Percentiles rank a stretch among this genome's conserved stretches.
phyloP scores from a whole-genome alignment of 2,888 invertebrate genomes.

The Ophioninae sp. region DNA sequence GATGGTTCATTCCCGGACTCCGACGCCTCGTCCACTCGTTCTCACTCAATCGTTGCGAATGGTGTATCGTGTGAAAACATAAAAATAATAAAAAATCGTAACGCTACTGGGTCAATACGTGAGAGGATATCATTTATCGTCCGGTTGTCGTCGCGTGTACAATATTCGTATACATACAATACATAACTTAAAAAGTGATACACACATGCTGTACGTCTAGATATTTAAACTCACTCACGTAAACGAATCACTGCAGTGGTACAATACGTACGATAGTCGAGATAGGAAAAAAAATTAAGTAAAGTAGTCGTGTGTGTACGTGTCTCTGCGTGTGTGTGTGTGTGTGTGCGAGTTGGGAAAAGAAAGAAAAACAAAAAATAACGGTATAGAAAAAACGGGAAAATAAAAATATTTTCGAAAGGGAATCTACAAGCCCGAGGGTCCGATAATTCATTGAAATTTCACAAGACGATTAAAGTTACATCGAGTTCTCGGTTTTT shows the following conservation, averaged over 20 bases:
- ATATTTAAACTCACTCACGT: constrained; percentile 60
- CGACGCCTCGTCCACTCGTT: neutral
- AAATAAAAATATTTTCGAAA: constrained; percentile 42
- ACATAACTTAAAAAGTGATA: constrained; percentile 55
- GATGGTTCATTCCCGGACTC: neutral
- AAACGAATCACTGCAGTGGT: constrained; percentile 56
- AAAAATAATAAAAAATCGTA: neutral
- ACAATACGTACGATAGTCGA: constrained; percentile 62
- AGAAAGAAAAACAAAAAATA: constrained; percentile 56
- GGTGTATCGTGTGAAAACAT: neutral
- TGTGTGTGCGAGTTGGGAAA: constrained; percentile 59
- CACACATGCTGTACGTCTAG: constrained; percentile 62
- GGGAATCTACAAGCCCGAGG: constrained; percentile 13
- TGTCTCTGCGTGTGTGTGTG: too few relatives aligned
- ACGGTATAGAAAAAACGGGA: constrained; percentile 37
- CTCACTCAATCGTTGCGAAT: neutral
- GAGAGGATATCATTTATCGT: neutral
- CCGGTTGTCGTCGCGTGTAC: constrained; percentile 37
- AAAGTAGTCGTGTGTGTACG: constrained; percentile 30
- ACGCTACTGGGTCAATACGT: neutral
- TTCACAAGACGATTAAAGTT: neutral
- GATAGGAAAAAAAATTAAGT: constrained; percentile 47
- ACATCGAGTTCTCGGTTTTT: constrained; percentile 3
- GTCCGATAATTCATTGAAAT: constrained; percentile 3
- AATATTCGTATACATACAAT: constrained; percentile 39